Conservation (phyloP, 2,797 vertebrate genomes). For the Phaenicophaeus curvirostris region DNA sequence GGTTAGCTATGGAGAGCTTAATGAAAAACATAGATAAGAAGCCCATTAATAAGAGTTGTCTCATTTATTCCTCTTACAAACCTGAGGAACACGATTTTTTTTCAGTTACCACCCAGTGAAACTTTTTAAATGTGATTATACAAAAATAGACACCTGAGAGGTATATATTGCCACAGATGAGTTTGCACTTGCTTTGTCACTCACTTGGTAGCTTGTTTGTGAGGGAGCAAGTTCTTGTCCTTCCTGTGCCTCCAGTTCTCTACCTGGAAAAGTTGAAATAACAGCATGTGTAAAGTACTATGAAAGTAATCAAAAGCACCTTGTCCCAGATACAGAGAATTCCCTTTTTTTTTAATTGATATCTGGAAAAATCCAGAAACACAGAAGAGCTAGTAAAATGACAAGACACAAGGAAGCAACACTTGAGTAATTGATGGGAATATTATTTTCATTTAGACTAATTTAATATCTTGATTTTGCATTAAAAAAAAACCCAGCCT, state of each 20-base stretch:
- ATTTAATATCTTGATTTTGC: neutral
- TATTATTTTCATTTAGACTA: neutral
- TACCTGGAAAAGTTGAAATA: neutral
- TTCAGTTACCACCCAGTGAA: neutral
- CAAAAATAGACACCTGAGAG: neutral
- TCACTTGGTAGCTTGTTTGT: neutral
- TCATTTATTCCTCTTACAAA: neutral
- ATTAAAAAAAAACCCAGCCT: neutral
- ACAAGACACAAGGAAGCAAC: neutral
- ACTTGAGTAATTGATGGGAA: neutral
- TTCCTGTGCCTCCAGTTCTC: neutral
- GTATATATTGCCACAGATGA: neutral
- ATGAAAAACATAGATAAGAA: neutral
- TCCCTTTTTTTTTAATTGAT: neutral
- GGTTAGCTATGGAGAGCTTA: neutral
- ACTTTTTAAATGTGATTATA: neutral
- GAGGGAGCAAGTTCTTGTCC: neutral
- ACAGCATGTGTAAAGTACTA: neutral
- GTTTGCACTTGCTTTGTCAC: neutral
- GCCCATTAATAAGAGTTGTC: neutral
- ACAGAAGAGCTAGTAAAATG: neutral
- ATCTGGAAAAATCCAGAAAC: neutral
- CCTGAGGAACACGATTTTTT: neutral
- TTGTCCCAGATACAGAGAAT: neutral
- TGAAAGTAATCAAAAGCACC: neutral